These are phyloP conservation scores for Diogma glabrata DNA, from an alignment of 2,888 invertebrate species.

Conservation along the genomic window DNA sequence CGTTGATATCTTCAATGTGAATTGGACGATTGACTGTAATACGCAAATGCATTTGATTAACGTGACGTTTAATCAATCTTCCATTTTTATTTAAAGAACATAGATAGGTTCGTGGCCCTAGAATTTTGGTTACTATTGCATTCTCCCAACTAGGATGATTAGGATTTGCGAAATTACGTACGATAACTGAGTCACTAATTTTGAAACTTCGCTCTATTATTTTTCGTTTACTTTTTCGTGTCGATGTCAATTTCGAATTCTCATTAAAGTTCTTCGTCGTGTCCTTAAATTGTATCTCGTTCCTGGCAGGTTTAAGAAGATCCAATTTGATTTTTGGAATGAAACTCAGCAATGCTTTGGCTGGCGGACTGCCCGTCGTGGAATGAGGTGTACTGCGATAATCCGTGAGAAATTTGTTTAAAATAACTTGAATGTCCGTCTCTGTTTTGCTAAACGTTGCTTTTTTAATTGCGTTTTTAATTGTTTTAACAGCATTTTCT, in stretches of 20 bases:
- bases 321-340: neutral
- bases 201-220: neutral
- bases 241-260: neutral
- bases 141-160: neutral
- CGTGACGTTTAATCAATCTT: constrained; percentile 1
- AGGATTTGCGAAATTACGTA: neutral
- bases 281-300: no score
- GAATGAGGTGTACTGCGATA: neutral
- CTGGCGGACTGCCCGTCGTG: neutral
- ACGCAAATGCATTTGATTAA: constrained; percentile 1
- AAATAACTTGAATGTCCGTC: neutral
- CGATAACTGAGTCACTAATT: neutral
- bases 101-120: neutral
- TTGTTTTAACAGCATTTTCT: neutral
- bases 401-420: neutral
- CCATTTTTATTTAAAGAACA: neutral
- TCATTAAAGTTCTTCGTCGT: neutral
- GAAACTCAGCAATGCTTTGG: neutral
- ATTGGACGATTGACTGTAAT: neutral
- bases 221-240: neutral
- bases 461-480: neutral
- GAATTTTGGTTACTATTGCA: neutral
- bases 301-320: no score
- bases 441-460: neutral
- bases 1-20: no score